phyloP scores from a whole-genome alignment of 1,140 invertebrate genomes.

The Drosophila nikananu region DNA sequence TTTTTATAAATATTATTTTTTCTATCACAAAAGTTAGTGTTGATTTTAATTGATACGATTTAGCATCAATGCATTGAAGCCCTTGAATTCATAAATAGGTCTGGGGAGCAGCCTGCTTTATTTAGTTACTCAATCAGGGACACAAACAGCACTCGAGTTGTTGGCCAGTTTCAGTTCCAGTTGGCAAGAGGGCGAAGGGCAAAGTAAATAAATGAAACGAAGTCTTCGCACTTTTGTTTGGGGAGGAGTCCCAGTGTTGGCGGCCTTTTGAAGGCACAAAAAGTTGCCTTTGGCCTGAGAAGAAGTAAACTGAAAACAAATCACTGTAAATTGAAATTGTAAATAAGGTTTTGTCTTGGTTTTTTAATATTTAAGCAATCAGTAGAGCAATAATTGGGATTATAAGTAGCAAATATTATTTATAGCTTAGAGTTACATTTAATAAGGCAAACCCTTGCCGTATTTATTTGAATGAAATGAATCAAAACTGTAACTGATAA shows the following conservation, averaged over 20 bases:
- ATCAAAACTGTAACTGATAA: too few relatives aligned
- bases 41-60: conserved; percentile 14
- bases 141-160: conserved; percentile 73
- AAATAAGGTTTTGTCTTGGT: background rate
- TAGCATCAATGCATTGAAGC: conserved; percentile 9
- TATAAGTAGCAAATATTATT: too few relatives aligned
- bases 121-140: conserved; percentile 77
- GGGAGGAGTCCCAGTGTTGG: conserved; percentile 37
- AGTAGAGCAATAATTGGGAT: background rate
- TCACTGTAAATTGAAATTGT: background rate
- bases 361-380: too few relatives aligned
- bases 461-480: too few relatives aligned
- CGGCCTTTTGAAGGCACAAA: background rate
- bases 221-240: conserved; percentile 67
- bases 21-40: background rate
- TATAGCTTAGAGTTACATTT: background rate
- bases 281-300: background rate
- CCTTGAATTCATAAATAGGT: conserved; percentile 7
- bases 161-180: conserved; percentile 59
- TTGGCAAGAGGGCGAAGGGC: conserved; percentile 55
- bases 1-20: background rate
- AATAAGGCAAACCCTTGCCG: too few relatives aligned
- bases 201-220: conserved; percentile 74
- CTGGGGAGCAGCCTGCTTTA: conserved; percentile 36
- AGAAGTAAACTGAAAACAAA: background rate